These are phyloP conservation scores for Sitodiplosis mosellana DNA, from an alignment of 1,140 invertebrate genomes.

Conservation along the genomic window DNA sequence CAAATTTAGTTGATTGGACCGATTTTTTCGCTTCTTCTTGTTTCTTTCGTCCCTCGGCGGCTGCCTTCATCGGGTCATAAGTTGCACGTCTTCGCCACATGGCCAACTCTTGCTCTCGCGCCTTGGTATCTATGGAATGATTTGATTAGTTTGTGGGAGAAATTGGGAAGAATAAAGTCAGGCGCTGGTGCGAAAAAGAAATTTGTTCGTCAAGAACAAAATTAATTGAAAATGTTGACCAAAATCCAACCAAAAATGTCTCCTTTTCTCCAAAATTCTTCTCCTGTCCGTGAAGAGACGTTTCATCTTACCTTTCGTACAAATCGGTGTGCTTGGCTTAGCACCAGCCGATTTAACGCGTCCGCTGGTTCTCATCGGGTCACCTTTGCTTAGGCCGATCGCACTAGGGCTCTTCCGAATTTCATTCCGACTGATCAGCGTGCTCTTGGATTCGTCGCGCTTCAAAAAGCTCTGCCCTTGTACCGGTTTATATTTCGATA, in stretches of 20 bases:
- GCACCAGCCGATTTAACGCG: slow-evolving; percentile 17
- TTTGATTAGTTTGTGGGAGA: too few relatives aligned
- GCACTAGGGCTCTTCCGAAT: slow-evolving; percentile 22
- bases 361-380: slow-evolving; percentile 17
- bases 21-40: slow-evolving; percentile 25
- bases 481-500: slow-evolving; percentile 34
- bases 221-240: too few relatives aligned
- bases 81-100: slow-evolving; percentile 83
- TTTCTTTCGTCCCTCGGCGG: slow-evolving; percentile 55
- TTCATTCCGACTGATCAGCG: slow-evolving; percentile 23
- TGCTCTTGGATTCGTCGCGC: slow-evolving; percentile 35
- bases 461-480: slow-evolving; percentile 30
- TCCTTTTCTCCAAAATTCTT: too few relatives aligned
- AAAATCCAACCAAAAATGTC: too few relatives aligned
- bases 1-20: slow-evolving; percentile 2
- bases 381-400: slow-evolving; percentile 16
- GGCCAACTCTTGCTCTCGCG: slow-evolving; percentile 58
- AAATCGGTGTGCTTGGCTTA: slow-evolving; percentile 4
- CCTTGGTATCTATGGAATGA: slow-evolving; percentile 27
- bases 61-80: slow-evolving; percentile 78
- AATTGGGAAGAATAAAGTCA: too few relatives aligned
- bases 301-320: not conserved
- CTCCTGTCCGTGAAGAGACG: too few relatives aligned
- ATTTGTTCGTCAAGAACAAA: too few relatives aligned
- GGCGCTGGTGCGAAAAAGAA: too few relatives aligned